Conservation (phyloP, 2,888 invertebrate genomes). For the Himalopsyche japonica region DNA sequence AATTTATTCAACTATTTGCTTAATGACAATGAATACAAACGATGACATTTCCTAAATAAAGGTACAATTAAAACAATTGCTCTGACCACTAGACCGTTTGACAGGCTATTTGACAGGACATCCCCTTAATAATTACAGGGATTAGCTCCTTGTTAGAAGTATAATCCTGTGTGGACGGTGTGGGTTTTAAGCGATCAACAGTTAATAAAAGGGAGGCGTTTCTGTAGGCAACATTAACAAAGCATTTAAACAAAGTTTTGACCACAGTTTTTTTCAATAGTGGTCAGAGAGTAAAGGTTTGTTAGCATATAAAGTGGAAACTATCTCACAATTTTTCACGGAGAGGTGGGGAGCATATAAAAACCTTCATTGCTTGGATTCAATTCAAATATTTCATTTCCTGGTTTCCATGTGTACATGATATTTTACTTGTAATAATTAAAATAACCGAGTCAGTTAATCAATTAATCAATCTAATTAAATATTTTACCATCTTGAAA, state of each 20-base stretch:
- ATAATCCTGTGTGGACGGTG: not conserved
- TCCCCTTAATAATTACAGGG: not conserved
- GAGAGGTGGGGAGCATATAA: too few species aligned
- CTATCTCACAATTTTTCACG: not conserved
- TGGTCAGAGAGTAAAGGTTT: not conserved
- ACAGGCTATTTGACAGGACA: not conserved
- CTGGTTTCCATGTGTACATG: too few species aligned
- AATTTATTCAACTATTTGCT: too few species aligned
- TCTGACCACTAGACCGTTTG: not conserved
- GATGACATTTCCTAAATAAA: not conserved
- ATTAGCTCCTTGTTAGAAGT: not conserved
- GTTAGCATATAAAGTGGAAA: too few species aligned
- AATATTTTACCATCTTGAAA: too few species aligned
- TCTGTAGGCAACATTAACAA: not conserved
- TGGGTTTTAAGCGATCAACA: not conserved
- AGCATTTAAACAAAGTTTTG: not conserved
- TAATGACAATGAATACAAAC: not conserved
- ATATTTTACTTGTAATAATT: too few species aligned
- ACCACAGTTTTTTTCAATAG: not conserved
- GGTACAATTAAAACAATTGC: not conserved
- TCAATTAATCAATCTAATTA: too few species aligned
- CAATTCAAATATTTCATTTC: too few species aligned
- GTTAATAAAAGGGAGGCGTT: not conserved
- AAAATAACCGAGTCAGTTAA: too few species aligned
- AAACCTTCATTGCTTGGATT: too few species aligned